phyloP scores from a whole-genome alignment of 2,888 invertebrate genomes.

The Orgyia antiqua region DNA sequence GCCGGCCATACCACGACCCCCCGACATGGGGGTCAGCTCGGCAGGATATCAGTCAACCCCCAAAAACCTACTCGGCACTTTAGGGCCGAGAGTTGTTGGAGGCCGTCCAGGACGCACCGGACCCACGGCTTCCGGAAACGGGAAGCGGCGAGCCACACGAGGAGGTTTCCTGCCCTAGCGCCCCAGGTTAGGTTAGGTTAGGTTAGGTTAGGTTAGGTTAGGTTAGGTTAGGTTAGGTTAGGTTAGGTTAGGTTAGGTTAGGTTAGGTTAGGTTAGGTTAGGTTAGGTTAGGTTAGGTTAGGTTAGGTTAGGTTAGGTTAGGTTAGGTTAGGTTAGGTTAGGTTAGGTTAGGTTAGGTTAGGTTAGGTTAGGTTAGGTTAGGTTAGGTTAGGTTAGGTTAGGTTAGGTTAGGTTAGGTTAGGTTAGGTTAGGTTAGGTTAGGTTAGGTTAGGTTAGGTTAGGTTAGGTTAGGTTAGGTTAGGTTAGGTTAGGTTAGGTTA shows the following conservation, averaged over 20 bases:
- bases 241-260: slow-evolving; percentile 7
- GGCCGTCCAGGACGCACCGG: too few relatives aligned
- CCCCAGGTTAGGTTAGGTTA: slow-evolving; percentile 7
- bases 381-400: slow-evolving; percentile 14
- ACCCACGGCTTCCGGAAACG: too few relatives aligned
- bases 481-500: slow-evolving; percentile 11
- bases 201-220: slow-evolving; percentile 7
- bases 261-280: slow-evolving; percentile 7
- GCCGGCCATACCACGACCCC: too few relatives aligned
- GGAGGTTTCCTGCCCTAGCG: too few relatives aligned
- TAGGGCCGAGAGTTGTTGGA: too few relatives aligned
- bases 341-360: slow-evolving; percentile 5
- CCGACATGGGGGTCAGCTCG: too few relatives aligned
- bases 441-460: slow-evolving; percentile 11
- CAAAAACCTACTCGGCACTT: too few relatives aligned
- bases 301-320: slow-evolving; percentile 7
- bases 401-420: slow-evolving; percentile 14
- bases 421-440: slow-evolving; percentile 12
- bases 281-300: slow-evolving; percentile 5
- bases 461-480: slow-evolving; percentile 11
- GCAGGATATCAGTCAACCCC: too few relatives aligned
- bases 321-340: slow-evolving; percentile 4
- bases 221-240: slow-evolving; percentile 6
- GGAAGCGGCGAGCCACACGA: too few relatives aligned
- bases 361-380: slow-evolving; percentile 8